Evolutionary conservation across 2,888 invertebrate species (phyloP).

Genomic region (Leptopilina syphax): DNA sequence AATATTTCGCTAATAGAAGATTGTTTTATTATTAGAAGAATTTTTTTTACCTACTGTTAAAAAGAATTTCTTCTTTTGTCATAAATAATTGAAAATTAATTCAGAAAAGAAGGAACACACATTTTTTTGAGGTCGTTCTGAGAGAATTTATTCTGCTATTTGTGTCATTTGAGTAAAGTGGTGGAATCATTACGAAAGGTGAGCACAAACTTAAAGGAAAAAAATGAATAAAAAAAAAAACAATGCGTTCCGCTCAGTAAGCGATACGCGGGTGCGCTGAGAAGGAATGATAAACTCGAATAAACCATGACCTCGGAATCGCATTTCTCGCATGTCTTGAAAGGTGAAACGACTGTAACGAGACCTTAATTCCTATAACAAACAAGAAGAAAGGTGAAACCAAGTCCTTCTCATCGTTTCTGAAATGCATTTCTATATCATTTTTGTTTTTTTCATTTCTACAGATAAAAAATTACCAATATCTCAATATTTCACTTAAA

Average conservation of each 20-base stretch:
- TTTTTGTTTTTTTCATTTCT: too few species aligned
- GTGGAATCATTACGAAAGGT: neutral
- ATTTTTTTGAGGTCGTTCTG: neutral
- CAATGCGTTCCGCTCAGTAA: neutral
- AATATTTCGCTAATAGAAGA: too few species aligned
- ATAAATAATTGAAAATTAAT: too few species aligned
- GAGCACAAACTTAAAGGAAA: too few species aligned
- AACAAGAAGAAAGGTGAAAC: constrained; percentile 31
- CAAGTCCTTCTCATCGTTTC: neutral
- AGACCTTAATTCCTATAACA: constrained; percentile 16
- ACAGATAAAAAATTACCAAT: too few species aligned
- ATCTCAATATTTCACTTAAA: too few species aligned
- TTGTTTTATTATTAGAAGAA: too few species aligned
- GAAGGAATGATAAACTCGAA: constrained; percentile 25
- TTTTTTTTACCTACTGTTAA: neutral
- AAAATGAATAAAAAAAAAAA: neutral
- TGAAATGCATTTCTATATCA: neutral
- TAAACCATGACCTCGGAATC: constrained; percentile 32
- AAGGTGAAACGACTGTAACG: constrained; percentile 21
- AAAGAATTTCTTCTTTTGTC: neutral
- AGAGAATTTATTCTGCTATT: neutral
- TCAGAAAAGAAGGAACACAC: too few species aligned
- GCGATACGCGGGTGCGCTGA: neutral
- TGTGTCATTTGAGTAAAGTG: neutral
- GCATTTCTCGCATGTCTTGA: constrained; percentile 34